Conservation (phyloP, 2,888 invertebrate species). For the Thymelicus acteon region DNA sequence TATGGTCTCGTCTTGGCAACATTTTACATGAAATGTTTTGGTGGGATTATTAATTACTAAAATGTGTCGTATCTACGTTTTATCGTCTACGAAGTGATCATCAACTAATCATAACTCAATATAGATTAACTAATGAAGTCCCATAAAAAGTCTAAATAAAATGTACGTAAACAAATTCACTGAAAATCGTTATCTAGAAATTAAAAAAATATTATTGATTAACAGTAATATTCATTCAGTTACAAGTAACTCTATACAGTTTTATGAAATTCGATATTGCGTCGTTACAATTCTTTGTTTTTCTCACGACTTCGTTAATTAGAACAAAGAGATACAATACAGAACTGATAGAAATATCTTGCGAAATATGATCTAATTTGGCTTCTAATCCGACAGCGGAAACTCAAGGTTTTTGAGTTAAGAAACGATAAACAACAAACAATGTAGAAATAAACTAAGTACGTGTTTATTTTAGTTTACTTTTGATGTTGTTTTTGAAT, state of each 20-base stretch:
- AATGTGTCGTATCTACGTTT: no score
- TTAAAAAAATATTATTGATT: background rate
- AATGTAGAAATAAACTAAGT: background rate
- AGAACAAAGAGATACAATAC: constrained; percentile 28
- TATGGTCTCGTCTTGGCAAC: no score
- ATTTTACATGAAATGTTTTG: no score
- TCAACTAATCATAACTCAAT: no score
- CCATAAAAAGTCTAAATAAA: no score
- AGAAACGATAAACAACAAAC: background rate
- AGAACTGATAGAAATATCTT: constrained; percentile 55
- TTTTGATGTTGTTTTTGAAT: background rate
- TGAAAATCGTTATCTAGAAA: no score
- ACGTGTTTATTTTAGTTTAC: background rate
- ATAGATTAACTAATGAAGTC: no score
- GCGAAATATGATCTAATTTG: constrained; percentile 79
- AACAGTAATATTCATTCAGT: background rate
- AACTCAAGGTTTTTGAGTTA: constrained; percentile 64
- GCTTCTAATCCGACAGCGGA: constrained; percentile 74
- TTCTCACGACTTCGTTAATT: constrained; percentile 33
- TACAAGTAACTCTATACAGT: background rate
- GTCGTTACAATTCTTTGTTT: constrained; percentile 8
- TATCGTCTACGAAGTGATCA: no score
- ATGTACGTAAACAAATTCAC: no score
- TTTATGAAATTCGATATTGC: constrained; percentile 12
- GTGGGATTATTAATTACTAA: no score